A percentile compares a stretch with the other conserved stretches of the same genome.
Evolutionary conservation across 1,140 invertebrate species (phyloP).

Genomic region (Homarus americanus): DNA sequence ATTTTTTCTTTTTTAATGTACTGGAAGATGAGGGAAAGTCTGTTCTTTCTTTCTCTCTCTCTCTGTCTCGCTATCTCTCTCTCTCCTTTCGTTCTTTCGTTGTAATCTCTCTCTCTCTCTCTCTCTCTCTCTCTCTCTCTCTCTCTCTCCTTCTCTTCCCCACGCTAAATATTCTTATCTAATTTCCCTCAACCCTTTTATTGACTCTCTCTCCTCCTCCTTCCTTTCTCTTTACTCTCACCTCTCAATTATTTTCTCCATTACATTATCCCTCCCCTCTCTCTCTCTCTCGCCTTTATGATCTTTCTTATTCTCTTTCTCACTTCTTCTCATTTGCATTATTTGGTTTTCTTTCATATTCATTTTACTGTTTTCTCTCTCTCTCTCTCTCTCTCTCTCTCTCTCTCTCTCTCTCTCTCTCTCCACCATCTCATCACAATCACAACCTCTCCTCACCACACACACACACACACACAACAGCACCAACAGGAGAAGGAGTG

Average conservation of each 20-base stretch:
- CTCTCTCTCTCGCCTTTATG: not conserved
- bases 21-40: no score
- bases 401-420: not conserved
- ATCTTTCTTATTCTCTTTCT: not conserved
- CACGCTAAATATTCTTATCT: no score
- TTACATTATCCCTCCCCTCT: not conserved
- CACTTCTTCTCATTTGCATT: not conserved
- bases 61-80: not conserved
- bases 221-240: not conserved
- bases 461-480: no score
- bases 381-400: not conserved
- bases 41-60: no score
- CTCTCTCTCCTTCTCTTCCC: not conserved
- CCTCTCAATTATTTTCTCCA: not conserved
- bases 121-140: slow-evolving; percentile 3
- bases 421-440: not conserved
- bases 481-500: no score
- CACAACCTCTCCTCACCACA: not conserved
- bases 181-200: not conserved
- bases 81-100: not conserved
- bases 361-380: no score
- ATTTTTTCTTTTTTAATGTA: no score
- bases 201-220: not conserved
- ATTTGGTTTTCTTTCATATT: not conserved
- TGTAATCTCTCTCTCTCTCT: not conserved